phyloP scores from a whole-genome alignment of 2,888 invertebrate genomes.

The Lissocephala sabroskyi region DNA sequence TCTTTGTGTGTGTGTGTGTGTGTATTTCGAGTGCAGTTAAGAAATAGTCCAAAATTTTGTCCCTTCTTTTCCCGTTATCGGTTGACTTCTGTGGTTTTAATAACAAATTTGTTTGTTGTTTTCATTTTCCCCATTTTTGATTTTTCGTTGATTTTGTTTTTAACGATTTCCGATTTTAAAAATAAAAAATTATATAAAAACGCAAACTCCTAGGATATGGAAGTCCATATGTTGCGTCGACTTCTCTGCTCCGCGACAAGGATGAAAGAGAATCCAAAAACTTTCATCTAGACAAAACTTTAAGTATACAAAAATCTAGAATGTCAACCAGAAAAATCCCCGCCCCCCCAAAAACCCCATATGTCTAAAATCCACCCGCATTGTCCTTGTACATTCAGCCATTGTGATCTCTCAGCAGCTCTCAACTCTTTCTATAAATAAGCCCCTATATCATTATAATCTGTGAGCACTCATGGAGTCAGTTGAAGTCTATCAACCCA shows the following conservation, averaged over 20 bases:
- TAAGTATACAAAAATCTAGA: slow-evolving; percentile 68
- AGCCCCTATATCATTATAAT: too few relatives aligned
- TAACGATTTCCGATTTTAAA: slow-evolving; percentile 30
- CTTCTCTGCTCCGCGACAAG: slow-evolving; percentile 70
- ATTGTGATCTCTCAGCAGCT: too few relatives aligned
- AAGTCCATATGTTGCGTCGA: slow-evolving; percentile 69
- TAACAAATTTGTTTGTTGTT: slow-evolving; percentile 45
- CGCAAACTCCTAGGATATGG: slow-evolving; percentile 69
- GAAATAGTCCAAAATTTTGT: not conserved
- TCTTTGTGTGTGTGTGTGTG: slow-evolving; percentile 7
- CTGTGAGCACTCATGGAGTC: too few relatives aligned
- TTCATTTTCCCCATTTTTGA: slow-evolving; percentile 33
- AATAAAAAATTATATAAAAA: slow-evolving; percentile 32
- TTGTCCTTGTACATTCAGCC: too few relatives aligned
- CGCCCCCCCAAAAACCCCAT: too few relatives aligned
- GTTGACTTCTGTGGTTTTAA: slow-evolving; percentile 50
- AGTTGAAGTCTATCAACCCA: too few relatives aligned
- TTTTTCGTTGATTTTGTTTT: slow-evolving; percentile 37
- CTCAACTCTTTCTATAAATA: too few relatives aligned
- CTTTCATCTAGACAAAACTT: slow-evolving; percentile 71
- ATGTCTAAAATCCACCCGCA: too few relatives aligned
- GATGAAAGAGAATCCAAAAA: slow-evolving; percentile 70
- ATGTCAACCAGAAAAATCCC: slow-evolving; percentile 26
- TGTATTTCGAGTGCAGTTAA: slow-evolving; percentile 11
- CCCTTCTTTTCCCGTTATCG: slow-evolving; percentile 10